Evolutionary conservation across 2,888 invertebrate genomes (phyloP), one percentile per base, ranked within the genome.

Genomic region (Pyrocoelia pectoralis): DNA sequence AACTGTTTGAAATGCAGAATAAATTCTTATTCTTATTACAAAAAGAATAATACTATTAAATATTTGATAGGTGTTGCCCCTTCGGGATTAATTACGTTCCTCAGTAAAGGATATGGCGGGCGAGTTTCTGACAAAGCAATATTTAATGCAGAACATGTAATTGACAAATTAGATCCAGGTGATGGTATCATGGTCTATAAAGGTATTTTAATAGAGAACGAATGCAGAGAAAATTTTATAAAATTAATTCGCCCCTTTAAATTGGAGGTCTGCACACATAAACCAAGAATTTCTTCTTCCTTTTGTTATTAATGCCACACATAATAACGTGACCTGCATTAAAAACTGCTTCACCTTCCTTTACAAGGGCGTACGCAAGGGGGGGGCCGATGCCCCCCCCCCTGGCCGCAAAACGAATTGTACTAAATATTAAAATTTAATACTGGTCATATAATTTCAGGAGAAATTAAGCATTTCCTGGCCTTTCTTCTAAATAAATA

Each of bases 211-310:
- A 48, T 48, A 17, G 48, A 48, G 8, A 19, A 48, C 3, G 41
- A 43, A 43, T 43, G 41, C 12, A 13, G 4, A n/a, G 19, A 48
- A n/a, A 6, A 43, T 13, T 48, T 48, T 19, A 12, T 48, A 17
- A 17, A 48, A 48, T 48, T 48, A 48, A 48, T 48, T 19, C 18
- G 12, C 2, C 48, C 48, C n/a, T n/a, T n/a, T n/a, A n/a, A n/a
- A n/a, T n/a, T n/a, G n/a, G n/a, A n/a, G n/a, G n/a, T n/a, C n/a
- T n/a, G n/a, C n/a, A n/a, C n/a, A n/a, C n/a, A n/a, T n/a, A n/a
- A n/a, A n/a, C n/a, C n/a, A n/a, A n/a, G n/a, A n/a, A n/a, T n/a
- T n/a, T n/a, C n/a, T n/a, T n/a, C n/a, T n/a, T n/a, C n/a, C n/a
- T n/a, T n/a, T n/a, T n/a, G n/a, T n/a, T n/a, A n/a, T n/a, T n/a